phyloP scores from a whole-genome alignment of 1,140 invertebrate genomes.

The Hycleus cichorii region DNA sequence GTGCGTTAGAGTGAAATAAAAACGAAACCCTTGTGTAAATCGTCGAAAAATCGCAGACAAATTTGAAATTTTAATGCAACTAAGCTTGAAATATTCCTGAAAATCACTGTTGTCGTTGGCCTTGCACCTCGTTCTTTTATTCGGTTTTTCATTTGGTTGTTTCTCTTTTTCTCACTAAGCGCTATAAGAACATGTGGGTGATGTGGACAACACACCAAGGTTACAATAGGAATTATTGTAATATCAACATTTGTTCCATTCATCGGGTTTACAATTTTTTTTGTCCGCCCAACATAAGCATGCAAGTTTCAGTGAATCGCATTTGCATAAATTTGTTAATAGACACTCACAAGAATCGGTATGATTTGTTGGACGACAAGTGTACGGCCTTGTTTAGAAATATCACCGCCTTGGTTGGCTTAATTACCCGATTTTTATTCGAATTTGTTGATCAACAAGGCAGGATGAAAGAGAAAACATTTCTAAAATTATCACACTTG shows the following conservation, averaged over 20 bases:
- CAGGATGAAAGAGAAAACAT: too few species aligned
- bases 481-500: too few species aligned
- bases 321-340: slow-evolving; percentile 14
- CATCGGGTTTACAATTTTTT: slow-evolving; percentile 3
- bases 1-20: slow-evolving; percentile 7
- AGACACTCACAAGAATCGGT: background rate
- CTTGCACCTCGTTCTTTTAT: slow-evolving; percentile 18
- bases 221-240: slow-evolving; percentile 14
- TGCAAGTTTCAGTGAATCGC: slow-evolving; percentile 2
- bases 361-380: slow-evolving; percentile 5
- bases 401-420: too few species aligned
- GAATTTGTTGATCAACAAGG: too few species aligned
- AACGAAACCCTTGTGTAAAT: slow-evolving; percentile 22
- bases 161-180: too few species aligned
- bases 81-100: slow-evolving; percentile 33
- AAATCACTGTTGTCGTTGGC: slow-evolving; percentile 29
- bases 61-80: slow-evolving; percentile 29
- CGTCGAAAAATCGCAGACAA: slow-evolving; percentile 28
- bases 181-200: slow-evolving; percentile 24
- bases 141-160: background rate
- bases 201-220: slow-evolving; percentile 14
- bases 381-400: background rate
- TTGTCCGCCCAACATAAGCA: background rate
- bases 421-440: too few species aligned
- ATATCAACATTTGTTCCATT: slow-evolving; percentile 23